Evolutionary conservation across 2,113 vertebrate species (phyloP), one percentile per base, ranked within the genome.

Genomic region (Sitta europaea): DNA sequence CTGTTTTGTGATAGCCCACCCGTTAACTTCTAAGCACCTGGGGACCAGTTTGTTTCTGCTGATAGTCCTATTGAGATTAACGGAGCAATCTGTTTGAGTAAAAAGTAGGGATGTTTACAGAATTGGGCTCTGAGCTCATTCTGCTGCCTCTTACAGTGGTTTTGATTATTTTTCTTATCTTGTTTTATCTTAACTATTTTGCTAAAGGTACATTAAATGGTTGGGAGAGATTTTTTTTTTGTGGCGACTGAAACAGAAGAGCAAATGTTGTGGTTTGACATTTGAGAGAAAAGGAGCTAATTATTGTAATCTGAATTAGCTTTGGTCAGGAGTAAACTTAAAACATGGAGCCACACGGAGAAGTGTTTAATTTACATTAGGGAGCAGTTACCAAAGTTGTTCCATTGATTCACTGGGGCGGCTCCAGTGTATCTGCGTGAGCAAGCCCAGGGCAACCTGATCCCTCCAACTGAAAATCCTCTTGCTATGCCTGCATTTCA

Each of bases 221-320:
- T 78, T 82, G 47, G 29, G 54, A 90, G 25, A 25, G 31, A 0
- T n/a, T 31, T 51, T 22, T 55, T 53, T 67, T 33, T 31, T 3
- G 3, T 94, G 88, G 93, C 86, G 88, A 95, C 65, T 90, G 88
- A 95, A 88, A 72, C 88, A 93, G 75, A 92, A 95, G 89, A 96
- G 95, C 92, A 97, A 97, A 98, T 94, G 94, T 79, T 92, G 85
- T 0, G 84, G 97, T 83, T 96, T 98, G 97, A 97, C 97, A 97
- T 98, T 95, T 96, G 91, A 96, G 92, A 95, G 94, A 96, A 96
- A 96, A 97, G 82, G 28, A 48, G 67, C 62, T 93, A 96, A 97
- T 97, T 67, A 38, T 84, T 90, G 75, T 94, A 97, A 81, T 93
- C 33, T 14, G 0, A 97, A 96, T 97, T 97, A 97, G 81, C 92